phyloP scores from a whole-genome alignment of 2,888 invertebrate genomes.

The Lochmaea capreae region DNA sequence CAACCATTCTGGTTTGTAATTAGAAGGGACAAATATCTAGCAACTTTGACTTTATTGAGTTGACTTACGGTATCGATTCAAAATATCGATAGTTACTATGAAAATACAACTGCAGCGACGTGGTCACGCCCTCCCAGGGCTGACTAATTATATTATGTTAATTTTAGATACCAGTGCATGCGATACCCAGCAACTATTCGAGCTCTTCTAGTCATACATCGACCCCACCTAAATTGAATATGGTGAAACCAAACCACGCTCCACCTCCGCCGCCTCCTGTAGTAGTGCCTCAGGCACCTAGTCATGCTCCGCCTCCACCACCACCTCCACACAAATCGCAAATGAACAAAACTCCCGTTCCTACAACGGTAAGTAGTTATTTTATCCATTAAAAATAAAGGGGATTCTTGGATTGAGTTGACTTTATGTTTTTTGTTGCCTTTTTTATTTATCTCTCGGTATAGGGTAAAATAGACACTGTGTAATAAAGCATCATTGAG shows the following conservation, averaged over 20 bases:
- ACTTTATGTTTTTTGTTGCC: neutral
- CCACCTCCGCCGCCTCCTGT: conserved; percentile 61
- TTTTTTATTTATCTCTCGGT: too few species aligned
- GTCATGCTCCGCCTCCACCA: conserved; percentile 56
- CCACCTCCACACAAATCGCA: conserved; percentile 58
- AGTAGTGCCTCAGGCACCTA: conserved; percentile 51
- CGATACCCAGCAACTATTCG: conserved; percentile 57
- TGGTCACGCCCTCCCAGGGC: too few species aligned
- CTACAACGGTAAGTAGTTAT: conserved; percentile 56
- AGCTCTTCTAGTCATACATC: conserved; percentile 60
- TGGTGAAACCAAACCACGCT: conserved; percentile 61
- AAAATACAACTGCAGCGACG: too few species aligned
- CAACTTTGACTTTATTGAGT: too few species aligned
- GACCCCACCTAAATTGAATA: conserved; percentile 50
- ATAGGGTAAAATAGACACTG: too few species aligned
- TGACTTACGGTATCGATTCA: too few species aligned
- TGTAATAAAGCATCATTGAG: too few species aligned
- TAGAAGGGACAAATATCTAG: too few species aligned
- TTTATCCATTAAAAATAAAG: conserved; percentile 19
- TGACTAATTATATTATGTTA: neutral
- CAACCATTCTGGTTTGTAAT: too few species aligned
- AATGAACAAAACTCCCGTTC: conserved; percentile 52
- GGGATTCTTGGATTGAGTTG: neutral
- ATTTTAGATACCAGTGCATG: conserved; percentile 56
- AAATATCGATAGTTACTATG: too few species aligned